A percentile compares a stretch with the other conserved stretches of the same genome.
Conservation (phyloP, 2,888 invertebrate species). For the Sarcophaga carnaria region DNA sequence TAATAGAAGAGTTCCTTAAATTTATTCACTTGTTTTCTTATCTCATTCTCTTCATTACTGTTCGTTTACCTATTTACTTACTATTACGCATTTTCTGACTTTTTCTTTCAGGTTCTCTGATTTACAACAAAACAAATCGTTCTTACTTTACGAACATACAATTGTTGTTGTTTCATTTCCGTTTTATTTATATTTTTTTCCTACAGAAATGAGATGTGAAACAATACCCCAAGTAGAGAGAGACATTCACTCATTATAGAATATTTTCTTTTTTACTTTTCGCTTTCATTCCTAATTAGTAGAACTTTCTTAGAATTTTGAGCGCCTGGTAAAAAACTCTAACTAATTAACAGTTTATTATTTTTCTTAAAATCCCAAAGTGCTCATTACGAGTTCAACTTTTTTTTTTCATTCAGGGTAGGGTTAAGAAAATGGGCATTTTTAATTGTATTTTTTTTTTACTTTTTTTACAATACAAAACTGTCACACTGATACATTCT, state of each 20-base stretch:
- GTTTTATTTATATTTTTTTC: conserved; percentile 15
- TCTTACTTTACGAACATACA: background rate
- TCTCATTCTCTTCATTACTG: background rate
- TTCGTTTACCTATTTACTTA: background rate
- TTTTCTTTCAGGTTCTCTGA: conserved; percentile 23
- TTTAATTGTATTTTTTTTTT: conserved; percentile 31
- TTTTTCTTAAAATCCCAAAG: conserved; percentile 53
- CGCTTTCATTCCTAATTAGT: conserved; percentile 53
- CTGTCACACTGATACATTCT: conserved; percentile 40
- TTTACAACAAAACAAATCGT: background rate
- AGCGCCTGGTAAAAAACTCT: conserved; percentile 79
- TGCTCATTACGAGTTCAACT: background rate
- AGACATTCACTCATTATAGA: conserved; percentile 7
- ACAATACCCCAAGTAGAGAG: too few relatives aligned
- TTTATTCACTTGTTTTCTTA: background rate
- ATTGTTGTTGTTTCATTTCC: background rate
- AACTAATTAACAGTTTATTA: conserved; percentile 81
- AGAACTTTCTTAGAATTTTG: conserved; percentile 72
- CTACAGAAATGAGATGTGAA: background rate
- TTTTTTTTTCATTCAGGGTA: conserved; percentile 20
- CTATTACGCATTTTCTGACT: conserved; percentile 47
- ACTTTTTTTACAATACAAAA: background rate
- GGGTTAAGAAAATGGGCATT: background rate
- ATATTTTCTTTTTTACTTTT: conserved; percentile 5
- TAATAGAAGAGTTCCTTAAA: background rate